Percentiles rank a stretch among this genome's conserved stretches.
Evolutionary conservation across 2,113 vertebrate species (phyloP).

Genomic region (Phycodurus eques): DNA sequence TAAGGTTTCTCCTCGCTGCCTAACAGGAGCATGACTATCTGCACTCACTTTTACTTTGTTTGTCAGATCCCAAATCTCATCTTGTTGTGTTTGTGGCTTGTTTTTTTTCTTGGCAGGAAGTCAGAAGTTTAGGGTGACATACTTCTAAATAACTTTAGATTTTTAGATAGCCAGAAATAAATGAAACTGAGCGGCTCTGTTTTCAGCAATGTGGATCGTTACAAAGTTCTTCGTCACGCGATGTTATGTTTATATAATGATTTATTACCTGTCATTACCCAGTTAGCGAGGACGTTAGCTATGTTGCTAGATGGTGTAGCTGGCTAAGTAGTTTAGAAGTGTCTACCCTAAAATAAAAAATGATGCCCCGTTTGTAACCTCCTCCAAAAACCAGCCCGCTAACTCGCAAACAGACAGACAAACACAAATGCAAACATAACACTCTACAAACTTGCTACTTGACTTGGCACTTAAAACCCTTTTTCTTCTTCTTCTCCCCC

Average conservation of each 20-base stretch:
- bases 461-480: too few relatives aligned
- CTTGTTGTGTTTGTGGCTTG: slow-evolving; percentile 41
- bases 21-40: slow-evolving; percentile 61
- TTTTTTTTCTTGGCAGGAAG: slow-evolving; percentile 36
- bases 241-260: background rate
- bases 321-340: background rate
- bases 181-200: background rate
- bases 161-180: background rate
- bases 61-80: slow-evolving; percentile 58
- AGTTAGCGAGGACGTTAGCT: background rate
- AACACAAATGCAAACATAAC: too few relatives aligned
- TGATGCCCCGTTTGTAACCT: too few relatives aligned
- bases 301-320: background rate
- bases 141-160: slow-evolving; percentile 33
- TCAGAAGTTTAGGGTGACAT: slow-evolving; percentile 51
- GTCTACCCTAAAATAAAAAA: background rate
- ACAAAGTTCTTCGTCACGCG: too few relatives aligned
- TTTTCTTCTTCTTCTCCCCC: slow-evolving; percentile 1
- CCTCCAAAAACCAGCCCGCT: too few relatives aligned
- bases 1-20: slow-evolving; percentile 69
- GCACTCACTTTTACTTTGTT: slow-evolving; percentile 57
- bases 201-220: background rate
- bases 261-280: background rate
- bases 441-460: too few relatives aligned
- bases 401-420: too few relatives aligned